Evolutionary conservation across 1,140 invertebrate genomes (phyloP), one percentile per base, ranked within the genome.

Genomic region (Pristionchus pacificus): DNA sequence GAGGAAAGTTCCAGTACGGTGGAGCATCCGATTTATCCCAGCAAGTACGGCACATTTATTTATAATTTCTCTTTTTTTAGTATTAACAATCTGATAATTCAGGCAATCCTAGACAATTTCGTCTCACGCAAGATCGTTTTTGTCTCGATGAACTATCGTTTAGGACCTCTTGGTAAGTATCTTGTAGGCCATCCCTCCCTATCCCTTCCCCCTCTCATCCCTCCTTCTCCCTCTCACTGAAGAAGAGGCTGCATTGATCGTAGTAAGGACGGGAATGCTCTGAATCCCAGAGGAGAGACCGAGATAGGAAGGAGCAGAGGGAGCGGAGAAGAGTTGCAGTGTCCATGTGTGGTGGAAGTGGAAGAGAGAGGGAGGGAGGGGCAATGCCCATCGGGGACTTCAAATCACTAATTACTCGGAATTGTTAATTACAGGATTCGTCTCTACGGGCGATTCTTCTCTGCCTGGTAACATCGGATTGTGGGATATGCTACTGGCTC

Each of bases 101-200:
- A 83, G 30, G 79, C 81, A 30, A 83, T 83, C 68, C 66, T 83
- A 19, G 80, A 82, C 63, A 82, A 83, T 71, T 83, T 83, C 63
- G 92, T 92, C 79, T 92, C 92, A 83, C 92, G 93, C 29, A 90
- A 92, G 78, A 90, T 97, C 77, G 91, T 98, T 76, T 93, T 98
- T 70, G 91, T 97, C 84, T 94, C 93, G 74, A 90, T 98, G 83
- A 98, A 98, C 88, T 98, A 96, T 87, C 89, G 95, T 76, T 89
- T 98, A 55, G 95, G 95, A 74, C 90, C 96, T 80, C 86, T 97
- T 77, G 38, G 38, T 49, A 6, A 49, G 38, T 49, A 19, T 49
- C 38, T 49, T 49, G 6, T 10, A 49, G 6, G 6, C 19, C 6
- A 6, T 6, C 19, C 38, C 6, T 49, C 19, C 38, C 38, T 10